Evolutionary conservation across 1,140 invertebrate genomes (phyloP), one percentile per base, ranked within the genome.

Genomic region (Plodia interpunctella): DNA sequence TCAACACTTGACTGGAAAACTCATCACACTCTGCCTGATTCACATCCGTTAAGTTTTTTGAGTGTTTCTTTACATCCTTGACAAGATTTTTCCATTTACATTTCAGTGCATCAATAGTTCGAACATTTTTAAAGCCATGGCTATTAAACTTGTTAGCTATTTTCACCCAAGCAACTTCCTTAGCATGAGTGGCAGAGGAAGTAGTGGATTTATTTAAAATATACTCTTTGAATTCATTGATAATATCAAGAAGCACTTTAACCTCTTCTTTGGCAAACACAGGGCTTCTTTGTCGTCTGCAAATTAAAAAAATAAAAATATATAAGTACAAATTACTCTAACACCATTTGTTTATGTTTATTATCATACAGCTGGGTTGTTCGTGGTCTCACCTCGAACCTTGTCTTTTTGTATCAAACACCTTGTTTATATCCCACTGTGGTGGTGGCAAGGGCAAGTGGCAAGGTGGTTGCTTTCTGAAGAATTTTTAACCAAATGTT

Each of bases 61-160:
- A 70, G 5, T 72, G 11, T 49, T 76, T 85, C 25, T 72, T 78
- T 19, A 78, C 74, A 21, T 73, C 63, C 58, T 70, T 83, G 63
- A 85, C 85, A 11, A 88, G 60, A 59, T 88, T 88, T 21, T 80
- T 78, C 84, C 83, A 88, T 60, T 88, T 88, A n/a, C 58, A 78
- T 71, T 78, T 87, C n/a, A 87, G 64, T 49, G 53, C 62, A 9
- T 84, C 81, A 11, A 57, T 54, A 59, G 49, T 76, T 68, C 86
- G 79, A 18, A 52, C 54, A 62, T 75, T 50, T 56, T 69, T 66
- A 25, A 82, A 78, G 6, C 70, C 76, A 57, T 70, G 53, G 10
- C 57, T 76, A 62, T 89, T 89, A 53, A 80, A 84, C 60, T 58
- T 19, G 57, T 81, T 83, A 17, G 78, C 65, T 60, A 87, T 80